Base-by-base conservation (phyloP, 2,888 invertebrate species). In the Cantharis rustica region DNA sequence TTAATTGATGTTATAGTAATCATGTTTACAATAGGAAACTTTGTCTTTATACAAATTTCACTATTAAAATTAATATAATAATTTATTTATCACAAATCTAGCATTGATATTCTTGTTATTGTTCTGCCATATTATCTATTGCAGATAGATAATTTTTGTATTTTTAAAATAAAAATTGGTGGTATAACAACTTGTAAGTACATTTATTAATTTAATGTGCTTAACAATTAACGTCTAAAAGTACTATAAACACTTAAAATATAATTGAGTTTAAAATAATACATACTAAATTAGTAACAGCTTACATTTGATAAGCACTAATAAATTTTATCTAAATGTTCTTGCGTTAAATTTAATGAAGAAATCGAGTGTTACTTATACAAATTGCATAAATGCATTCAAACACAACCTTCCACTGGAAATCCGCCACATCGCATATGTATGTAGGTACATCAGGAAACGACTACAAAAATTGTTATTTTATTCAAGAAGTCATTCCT, bases 401-500 rank as follows among this genome's bases (percentile, higher is more conserved):
- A 63, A 70, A 71, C 68, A 20, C 66, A 68, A 20, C 16, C 61
- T 72, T 27, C 61, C 69, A 73, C 68, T 78, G 78, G 78, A 78
- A 78, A 78, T 78, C 76, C 76, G 78, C 76, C 76, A 75, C 61
- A 73, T n/a, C 13, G 64, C 17, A 23, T 66, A 66, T 66, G 47
- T 47, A 47, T 66, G 64, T 66, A 63, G 63, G 71, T 71, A 74
- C 78, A 47, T 47, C 47, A 78, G 78, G 78, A 78, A 78, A 78
- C 74, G 61, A 70, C 71, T 66, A 68, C 61, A 69, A 74, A 74
- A 79, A 81, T 81, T 78, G 80, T 81, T 81, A 80, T 81, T 80
- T 80, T 81, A 80, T 80, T 79, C 80, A 79, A 71, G 75, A 76
- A 71, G 75, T 72, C 70, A 62, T 78, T 79, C 72, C 70, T 79